Base-by-base conservation (phyloP, 2,113 vertebrate species). In the Rattus rattus region DNA sequence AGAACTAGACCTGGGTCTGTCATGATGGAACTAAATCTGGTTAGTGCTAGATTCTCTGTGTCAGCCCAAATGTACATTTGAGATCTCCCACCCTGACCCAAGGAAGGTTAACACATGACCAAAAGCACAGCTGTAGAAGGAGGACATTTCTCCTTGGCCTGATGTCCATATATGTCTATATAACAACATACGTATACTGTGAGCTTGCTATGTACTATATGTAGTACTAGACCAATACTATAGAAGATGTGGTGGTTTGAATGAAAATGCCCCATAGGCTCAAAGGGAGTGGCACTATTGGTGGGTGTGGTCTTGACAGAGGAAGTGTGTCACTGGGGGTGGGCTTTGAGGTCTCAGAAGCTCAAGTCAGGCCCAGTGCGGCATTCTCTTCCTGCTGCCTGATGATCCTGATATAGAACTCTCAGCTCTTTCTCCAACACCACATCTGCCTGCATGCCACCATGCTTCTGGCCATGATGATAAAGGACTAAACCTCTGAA, bases 21-120 rank as follows among this genome's bases (percentile, higher is more conserved):
- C 30, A 95, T 4, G 22, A 90, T 1, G 90, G 56, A 14, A 56
- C 87, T n/a, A 39, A 73, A 90, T 43, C 30, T 33, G 4, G 26
- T 43, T 49, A 89, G 73, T 54, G 59, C 43, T 90, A 56, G 65
- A 33, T 95, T 95, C 81, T 93, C 30, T 14, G 22, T 81, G 76
- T 43, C 73, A 95, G 70, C 47, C 52, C 47, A 73, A 79, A 92
- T 49, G 77, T 72, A 94, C 28, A 92, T 75, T 26, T 75, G 52
- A 93, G 94, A 56, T n/a, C 36, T 65, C 75, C 49, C 52, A 26
- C 24, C 7, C 26, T 3, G 43, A 28, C 26, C 26, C 26, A 76
- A 95, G 59, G 43, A 94, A 94, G 36, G 85, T 65, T 70, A 85
- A 92, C 14, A 70, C 10, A 63, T n/a, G 72, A 91, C 87, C 79